Conservation (phyloP, 2,888 invertebrate species). For the Cosmia trapezina region DNA sequence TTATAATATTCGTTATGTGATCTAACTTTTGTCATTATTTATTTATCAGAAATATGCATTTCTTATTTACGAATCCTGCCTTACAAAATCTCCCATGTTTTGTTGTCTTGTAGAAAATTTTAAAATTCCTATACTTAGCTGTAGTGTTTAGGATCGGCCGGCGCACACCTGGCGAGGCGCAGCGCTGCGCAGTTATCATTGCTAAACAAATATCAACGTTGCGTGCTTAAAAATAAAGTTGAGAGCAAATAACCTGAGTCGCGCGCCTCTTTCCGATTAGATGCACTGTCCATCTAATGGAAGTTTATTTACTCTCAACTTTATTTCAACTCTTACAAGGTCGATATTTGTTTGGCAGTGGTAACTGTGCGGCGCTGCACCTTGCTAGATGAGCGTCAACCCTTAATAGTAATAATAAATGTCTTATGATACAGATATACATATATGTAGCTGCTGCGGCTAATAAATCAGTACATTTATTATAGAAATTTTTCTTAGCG, state of each 20-base stretch:
- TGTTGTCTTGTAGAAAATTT: constrained; percentile 35
- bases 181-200: no score
- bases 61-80: constrained; percentile 35
- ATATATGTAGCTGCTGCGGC: constrained; percentile 34
- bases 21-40: constrained; percentile 21
- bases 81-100: constrained; percentile 47
- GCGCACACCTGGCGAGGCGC: no score
- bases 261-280: no score
- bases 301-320: no score
- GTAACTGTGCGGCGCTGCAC: no score
- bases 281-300: no score
- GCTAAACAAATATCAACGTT: no score
- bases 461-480: constrained; percentile 49
- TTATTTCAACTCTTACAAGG: no score
- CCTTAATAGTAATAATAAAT: constrained; percentile 32
- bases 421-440: constrained; percentile 63
- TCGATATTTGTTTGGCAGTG: no score
- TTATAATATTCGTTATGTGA: constrained; percentile 45
- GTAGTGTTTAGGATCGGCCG: constrained; percentile 15
- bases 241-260: no score
- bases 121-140: constrained; percentile 35
- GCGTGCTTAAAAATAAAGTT: no score
- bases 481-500: constrained; percentile 40
- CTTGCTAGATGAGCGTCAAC: no score
- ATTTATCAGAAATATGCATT: constrained; percentile 57